Base-by-base conservation (phyloP, 2,888 invertebrate genomes). In the Zaprionus obscuricornis region DNA sequence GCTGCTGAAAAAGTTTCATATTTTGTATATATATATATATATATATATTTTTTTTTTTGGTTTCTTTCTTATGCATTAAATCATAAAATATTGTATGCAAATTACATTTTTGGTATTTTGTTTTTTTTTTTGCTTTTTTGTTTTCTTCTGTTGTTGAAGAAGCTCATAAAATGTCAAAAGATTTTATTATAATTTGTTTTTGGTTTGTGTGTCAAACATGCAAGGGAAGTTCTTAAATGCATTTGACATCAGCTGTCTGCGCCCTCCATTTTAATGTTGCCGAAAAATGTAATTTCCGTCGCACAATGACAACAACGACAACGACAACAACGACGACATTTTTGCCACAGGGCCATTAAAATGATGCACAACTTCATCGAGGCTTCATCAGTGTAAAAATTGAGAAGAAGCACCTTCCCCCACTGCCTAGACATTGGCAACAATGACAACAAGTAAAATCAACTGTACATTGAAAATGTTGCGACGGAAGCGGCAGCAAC, bases 261-360 rank as follows among this genome's bases (percentile, higher is more conserved):
- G 47, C 57, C 63, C n/a, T n/a, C 65, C 74, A 71, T 83, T 87
- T 86, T 85, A 72, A 87, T 88, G 85, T 66, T 68, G 72, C 79
- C 79, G 66, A 82, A 88, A 86, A 88, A 85, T 76, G 77, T 78
- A 88, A 87, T 88, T 87, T 87, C 85, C 77, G 70, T 54, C 54
- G 66, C n/a, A n/a, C n/a, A n/a, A n/a, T n/a, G n/a, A n/a, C n/a
- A n/a, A n/a, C n/a, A n/a, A 27, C 46, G 29, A 24, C 46, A 45
- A 33, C 52, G 22, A 5, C 22, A 7, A 5, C 22, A 7, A 5
- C 22, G 37, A 52, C 45, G 56, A 67, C 66, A 52, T 70, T 81
- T 72, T 74, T 68, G 66, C 71, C 55, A 47, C 54, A 62, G 56
- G 22, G 39, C 60, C 65, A 66, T 76, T 60, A 85, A 81, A 82